Base-by-base conservation (phyloP, 2,888 invertebrate genomes). In the Anaspis maculata region DNA sequence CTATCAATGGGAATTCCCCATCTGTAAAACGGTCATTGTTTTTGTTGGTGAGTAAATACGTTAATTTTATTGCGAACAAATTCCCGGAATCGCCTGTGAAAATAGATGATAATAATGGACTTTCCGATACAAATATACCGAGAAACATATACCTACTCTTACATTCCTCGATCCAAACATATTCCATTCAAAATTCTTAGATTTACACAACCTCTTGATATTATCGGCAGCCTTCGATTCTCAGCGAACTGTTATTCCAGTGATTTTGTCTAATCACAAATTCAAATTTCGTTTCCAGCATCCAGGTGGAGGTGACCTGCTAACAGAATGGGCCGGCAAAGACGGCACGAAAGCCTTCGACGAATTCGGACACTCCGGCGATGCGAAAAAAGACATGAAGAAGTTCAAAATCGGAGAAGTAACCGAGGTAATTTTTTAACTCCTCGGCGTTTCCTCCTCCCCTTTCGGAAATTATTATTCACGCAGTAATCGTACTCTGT, bases 291-390 rank as follows among this genome's bases (percentile, higher is more conserved):
- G 24, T 25, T 56, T 57, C 11, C 60, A 82, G 78, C 84, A 85
- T 64, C 84, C 84, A 0, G 84, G 79, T 1, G 83, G 83, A 1
- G 54, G 55, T 0, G 79, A 80, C 14, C 42, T 74, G 7, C 65
- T 84, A 21, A 47, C 64, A 12, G 83, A 81, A 45, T 74, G 69
- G 29, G 82, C 76, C 0, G 84, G 84, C 7, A 73, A 64, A 46
- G 81, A 84, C 57, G 73, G 71, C 2, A 79, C 80, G 0, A 70
- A 67, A 39, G 76, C 69, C 1, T 83, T 80, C 57, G 71, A 79
- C 14, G 72, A 76, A 16, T 71, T 69, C 1, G 83, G 79, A 0
- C 85, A 84, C 64, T 76, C 80, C 1, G 53, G 68, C 0, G 80
- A 81, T 53, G 82, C 84, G 0, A 65, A 62, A 29, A 62, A 56